Percentiles rank a stretch among this genome's conserved stretches.
phyloP scores from a whole-genome alignment of 2,113 vertebrate species.

The Opisthocomus hoazin region DNA sequence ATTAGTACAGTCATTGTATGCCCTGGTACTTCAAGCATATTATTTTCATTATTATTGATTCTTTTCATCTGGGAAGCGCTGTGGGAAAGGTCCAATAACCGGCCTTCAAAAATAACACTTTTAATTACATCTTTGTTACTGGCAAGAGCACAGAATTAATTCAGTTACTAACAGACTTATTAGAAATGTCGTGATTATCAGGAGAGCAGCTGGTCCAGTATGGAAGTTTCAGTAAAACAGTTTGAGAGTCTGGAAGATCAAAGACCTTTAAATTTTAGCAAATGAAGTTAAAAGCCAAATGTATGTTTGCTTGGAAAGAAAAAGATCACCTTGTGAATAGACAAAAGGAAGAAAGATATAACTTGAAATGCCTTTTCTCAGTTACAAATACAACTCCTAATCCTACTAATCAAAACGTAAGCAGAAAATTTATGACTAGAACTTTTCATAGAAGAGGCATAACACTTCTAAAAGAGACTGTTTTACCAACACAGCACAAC shows the following conservation, averaged over 20 bases:
- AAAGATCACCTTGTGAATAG: neutral
- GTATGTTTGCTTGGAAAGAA: neutral
- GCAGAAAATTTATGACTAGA: neutral
- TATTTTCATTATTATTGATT: neutral
- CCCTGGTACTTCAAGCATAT: neutral
- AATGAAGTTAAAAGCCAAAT: neutral
- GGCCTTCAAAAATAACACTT: neutral
- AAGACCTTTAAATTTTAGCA: neutral
- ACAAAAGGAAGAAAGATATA: neutral
- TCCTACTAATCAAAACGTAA: accelerated
- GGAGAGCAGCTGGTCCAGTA: neutral
- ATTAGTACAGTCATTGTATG: neutral
- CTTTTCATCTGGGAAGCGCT: neutral
- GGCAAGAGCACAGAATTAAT: neutral
- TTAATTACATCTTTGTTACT: neutral
- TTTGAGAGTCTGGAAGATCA: neutral
- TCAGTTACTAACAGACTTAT: neutral
- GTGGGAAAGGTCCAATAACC: accelerated
- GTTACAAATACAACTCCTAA: neutral
- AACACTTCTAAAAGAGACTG: neutral
- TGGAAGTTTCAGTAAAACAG: neutral
- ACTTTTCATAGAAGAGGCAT: neutral
- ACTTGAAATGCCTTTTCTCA: neutral
- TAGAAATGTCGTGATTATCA: neutral
- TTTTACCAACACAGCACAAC: neutral